Evolutionary conservation across 2,113 vertebrate species (phyloP).

Genomic region (Harpagus bidentatus): DNA sequence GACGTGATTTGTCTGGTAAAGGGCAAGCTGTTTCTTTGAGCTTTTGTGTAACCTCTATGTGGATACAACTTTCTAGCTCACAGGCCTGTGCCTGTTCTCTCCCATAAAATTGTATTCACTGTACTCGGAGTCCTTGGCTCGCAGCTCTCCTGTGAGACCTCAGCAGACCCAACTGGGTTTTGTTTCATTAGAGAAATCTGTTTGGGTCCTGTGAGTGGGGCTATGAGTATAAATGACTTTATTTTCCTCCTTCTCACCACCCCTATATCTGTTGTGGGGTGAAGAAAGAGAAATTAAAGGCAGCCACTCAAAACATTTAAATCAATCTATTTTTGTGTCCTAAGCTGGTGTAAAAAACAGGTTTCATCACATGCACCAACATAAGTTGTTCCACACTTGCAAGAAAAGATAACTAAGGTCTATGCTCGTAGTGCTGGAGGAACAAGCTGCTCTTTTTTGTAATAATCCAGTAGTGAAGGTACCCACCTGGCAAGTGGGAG

Average conservation of each 20-base stretch:
- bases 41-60: not conserved
- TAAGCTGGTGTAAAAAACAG: not conserved
- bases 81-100: not conserved
- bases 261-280: not conserved
- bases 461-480: not conserved
- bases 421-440: not conserved
- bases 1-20: not conserved
- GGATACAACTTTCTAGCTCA: not conserved
- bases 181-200: not conserved
- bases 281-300: not conserved
- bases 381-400: not conserved
- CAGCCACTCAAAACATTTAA: not conserved
- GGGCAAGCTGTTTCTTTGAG: not conserved
- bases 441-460: not conserved
- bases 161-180: not conserved
- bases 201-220: not conserved
- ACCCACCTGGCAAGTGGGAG: not conserved
- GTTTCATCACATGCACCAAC: not conserved
- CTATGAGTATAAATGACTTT: not conserved
- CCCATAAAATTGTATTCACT: not conserved
- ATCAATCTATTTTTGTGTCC: not conserved
- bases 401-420: not conserved
- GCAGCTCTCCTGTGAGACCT: not conserved
- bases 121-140: not conserved
- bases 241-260: accelerated